Base-by-base conservation (phyloP, 1,140 invertebrate species). In the Rhyzopertha dominica region DNA sequence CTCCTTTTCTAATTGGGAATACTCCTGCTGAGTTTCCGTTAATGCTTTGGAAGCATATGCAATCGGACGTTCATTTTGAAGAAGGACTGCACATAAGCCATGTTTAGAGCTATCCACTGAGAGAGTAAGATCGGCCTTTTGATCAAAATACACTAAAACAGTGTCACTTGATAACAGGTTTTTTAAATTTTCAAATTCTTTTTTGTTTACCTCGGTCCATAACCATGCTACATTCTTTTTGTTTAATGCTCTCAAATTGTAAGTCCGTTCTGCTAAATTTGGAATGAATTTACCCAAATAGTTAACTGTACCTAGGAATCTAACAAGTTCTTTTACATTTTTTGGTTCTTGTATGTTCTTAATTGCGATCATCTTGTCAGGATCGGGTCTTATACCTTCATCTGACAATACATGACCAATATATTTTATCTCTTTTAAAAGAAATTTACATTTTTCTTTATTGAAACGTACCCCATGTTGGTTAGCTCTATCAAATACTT, bases 1-100 rank as follows among this genome's bases (percentile, higher is more conserved):
- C 44, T 68, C 61, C 49, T 72, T 72, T 44, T 73, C 70, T 25
- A 71, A 68, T 45, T 68, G 66, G 2, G 65, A 55, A 39, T 65
- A 71, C 2, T 47, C 49, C 38, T 55, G 38, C 41, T 69, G 40
- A 12, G 51, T 42, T 35, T 54, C 36, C 8, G 51, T 66, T 9
- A 74, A 51, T 10, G 57, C 46, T 51, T 57, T 56, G 1, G 62
- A 64, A 2, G 60, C 61, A 49, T 54, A 71, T 28, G 47, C 44
- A 7, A 62, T 48, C 10, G 63, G 65, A 47, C 43, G 37, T 37
- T 51, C 51, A 38, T 61, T 31, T 55, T 70, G 65, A 13, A 69
- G 16, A 13, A 69, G 37, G 30, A 43, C 45, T 20, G 53, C 53
- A 12, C 65, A 67, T 32, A 68, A 26, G 14, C 57, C 65, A 42